A percentile compares a stretch with the other conserved stretches of the same genome.
Conservation (phyloP, 2,113 vertebrate species). For the Pachyramphus minor region DNA sequence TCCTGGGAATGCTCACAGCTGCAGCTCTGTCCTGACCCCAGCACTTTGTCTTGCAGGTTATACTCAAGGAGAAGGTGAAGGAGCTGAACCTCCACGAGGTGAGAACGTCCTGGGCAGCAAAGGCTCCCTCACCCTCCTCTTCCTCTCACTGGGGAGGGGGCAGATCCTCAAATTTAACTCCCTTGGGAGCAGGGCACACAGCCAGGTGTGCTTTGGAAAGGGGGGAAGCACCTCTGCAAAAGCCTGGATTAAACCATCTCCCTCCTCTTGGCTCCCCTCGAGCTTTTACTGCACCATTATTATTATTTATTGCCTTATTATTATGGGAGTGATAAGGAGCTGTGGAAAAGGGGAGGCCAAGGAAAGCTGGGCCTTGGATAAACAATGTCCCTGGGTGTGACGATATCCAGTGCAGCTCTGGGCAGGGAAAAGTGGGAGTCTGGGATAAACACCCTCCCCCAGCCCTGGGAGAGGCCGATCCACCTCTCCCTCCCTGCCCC, state of each 20-base stretch:
- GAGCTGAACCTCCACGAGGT: slow-evolving; percentile 98
- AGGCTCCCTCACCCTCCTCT: neutral
- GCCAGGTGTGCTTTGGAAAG: neutral
- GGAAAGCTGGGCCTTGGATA: neutral
- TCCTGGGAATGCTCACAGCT: rapidly evolving
- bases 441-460: neutral
- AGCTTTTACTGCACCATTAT: neutral
- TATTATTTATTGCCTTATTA: neutral
- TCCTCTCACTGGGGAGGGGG: neutral
- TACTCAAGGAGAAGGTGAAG: slow-evolving; percentile 99
- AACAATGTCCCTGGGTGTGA: neutral
- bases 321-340: neutral
- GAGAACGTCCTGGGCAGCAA: slow-evolving; percentile 26
- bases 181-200: neutral
- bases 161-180: too few relatives aligned
- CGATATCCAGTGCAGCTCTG: neutral
- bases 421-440: neutral
- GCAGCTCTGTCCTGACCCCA: neutral
- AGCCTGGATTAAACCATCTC: neutral
- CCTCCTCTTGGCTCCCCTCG: neutral
- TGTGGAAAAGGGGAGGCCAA: neutral
- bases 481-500: neutral
- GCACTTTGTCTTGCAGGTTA: slow-evolving; percentile 82
- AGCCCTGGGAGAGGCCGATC: neutral
- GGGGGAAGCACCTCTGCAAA: neutral